Percentiles rank a stretch among this genome's conserved stretches.
Evolutionary conservation across 2,113 vertebrate species (phyloP).

Genomic region (Engystomops pustulosus): DNA sequence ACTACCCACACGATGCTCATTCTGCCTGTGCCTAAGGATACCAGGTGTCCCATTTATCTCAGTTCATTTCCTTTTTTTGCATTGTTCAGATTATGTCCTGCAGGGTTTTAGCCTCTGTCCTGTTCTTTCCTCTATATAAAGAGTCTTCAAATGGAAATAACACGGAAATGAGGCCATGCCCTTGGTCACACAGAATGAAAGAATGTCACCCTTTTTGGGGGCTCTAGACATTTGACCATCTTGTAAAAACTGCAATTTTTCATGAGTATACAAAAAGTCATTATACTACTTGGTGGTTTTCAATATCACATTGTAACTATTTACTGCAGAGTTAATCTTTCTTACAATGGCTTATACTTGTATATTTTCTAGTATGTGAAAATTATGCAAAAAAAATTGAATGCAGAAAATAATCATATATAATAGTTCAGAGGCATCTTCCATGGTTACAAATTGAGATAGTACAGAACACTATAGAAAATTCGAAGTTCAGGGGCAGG

Average conservation of each 20-base stretch:
- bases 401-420: too few relatives aligned
- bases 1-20: neutral
- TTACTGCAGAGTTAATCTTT: too few relatives aligned
- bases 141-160: neutral
- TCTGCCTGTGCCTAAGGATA: constrained; percentile 1
- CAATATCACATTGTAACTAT: too few relatives aligned
- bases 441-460: too few relatives aligned
- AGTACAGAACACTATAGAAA: too few relatives aligned
- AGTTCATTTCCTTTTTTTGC: constrained; percentile 19
- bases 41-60: constrained; percentile 12
- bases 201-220: neutral
- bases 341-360: too few relatives aligned
- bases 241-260: neutral
- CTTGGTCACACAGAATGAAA: neutral
- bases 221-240: neutral
- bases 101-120: constrained; percentile 14
- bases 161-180: neutral
- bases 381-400: too few relatives aligned
- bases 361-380: too few relatives aligned
- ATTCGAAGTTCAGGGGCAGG: too few relatives aligned
- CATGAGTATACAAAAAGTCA: neutral
- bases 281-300: too few relatives aligned
- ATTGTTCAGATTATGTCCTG: constrained; percentile 8
- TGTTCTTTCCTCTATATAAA: neutral
- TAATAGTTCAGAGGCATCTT: too few relatives aligned